Percentiles rank a stretch among this genome's conserved stretches.
Evolutionary conservation across 2,888 invertebrate species (phyloP).

Genomic region (Cephus nigrinus): DNA sequence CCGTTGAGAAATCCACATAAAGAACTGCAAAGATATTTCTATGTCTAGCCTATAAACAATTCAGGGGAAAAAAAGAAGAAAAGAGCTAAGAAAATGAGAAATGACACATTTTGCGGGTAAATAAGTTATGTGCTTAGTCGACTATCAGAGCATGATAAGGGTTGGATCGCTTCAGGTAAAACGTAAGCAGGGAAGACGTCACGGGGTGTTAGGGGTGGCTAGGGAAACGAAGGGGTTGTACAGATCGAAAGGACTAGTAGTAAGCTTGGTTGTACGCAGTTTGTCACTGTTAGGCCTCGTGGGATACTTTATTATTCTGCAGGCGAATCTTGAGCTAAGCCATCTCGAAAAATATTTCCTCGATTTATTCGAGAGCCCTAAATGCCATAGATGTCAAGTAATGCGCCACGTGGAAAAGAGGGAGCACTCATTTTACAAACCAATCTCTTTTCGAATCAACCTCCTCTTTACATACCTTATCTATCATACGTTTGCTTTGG

Average conservation of each 20-base stretch:
- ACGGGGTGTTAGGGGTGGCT: neutral
- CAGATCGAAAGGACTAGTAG: neutral
- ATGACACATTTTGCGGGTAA: neutral
- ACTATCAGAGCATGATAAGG: neutral
- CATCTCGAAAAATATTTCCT: neutral
- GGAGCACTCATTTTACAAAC: neutral
- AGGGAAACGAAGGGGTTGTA: neutral
- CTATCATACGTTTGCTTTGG: neutral
- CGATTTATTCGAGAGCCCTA: neutral
- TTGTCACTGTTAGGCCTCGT: neutral
- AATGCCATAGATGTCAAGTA: neutral
- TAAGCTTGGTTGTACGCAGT: neutral
- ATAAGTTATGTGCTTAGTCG: constrained; percentile 1
- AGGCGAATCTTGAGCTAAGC: neutral
- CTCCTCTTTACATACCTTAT: neutral
- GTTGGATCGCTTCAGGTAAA: neutral
- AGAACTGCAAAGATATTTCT: neutral
- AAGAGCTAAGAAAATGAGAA: neutral
- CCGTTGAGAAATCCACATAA: neutral
- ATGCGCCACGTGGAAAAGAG: neutral
- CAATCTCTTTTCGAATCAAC: neutral
- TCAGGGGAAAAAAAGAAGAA: neutral
- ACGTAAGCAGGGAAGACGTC: neutral
- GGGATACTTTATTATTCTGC: neutral
- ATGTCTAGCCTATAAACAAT: neutral